Conservation (phyloP, 2,888 invertebrate genomes). For the Sericinus montela region DNA sequence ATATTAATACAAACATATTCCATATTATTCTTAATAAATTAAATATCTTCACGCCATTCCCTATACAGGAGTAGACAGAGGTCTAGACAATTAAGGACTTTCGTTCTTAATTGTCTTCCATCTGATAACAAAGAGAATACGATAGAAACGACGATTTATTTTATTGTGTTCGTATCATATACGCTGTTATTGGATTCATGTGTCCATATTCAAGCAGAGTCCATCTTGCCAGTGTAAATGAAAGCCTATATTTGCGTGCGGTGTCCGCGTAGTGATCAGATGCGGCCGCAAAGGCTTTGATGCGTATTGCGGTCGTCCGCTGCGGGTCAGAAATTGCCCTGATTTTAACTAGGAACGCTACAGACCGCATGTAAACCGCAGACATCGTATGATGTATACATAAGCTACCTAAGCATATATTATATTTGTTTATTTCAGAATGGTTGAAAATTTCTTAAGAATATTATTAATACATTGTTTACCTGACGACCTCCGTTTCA, state of each 20-base stretch:
- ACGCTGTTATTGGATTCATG: slow-evolving; percentile 22
- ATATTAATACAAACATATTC: too few relatives aligned
- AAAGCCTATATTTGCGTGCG: slow-evolving; percentile 37
- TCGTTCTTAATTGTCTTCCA: too few relatives aligned
- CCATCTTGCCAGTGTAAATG: slow-evolving; percentile 30
- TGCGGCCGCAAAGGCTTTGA: slow-evolving; percentile 66
- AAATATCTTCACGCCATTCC: too few relatives aligned
- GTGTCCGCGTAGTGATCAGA: slow-evolving; percentile 47
- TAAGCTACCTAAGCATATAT: not conserved
- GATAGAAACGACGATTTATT: slow-evolving; percentile 15
- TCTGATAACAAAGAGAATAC: slow-evolving; percentile 16
- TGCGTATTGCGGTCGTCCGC: slow-evolving; percentile 65
- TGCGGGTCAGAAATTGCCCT: slow-evolving; percentile 69
- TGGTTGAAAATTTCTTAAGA: too few relatives aligned
- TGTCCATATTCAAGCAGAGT: slow-evolving; percentile 23
- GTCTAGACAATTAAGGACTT: too few relatives aligned
- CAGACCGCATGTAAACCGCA: slow-evolving; percentile 31
- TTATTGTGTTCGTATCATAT: slow-evolving; percentile 13
- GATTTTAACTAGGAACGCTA: slow-evolving; percentile 56
- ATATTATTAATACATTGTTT: too few relatives aligned
- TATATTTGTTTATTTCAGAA: too few relatives aligned
- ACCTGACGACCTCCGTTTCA: too few relatives aligned
- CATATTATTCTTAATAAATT: too few relatives aligned
- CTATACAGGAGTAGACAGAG: too few relatives aligned
- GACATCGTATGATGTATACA: slow-evolving; percentile 18